A percentile compares a stretch with the other conserved stretches of the same genome.
These are phyloP conservation scores for Sepiola atlantica DNA, from an alignment of 2,888 invertebrate species.

Conservation along the genomic window DNA sequence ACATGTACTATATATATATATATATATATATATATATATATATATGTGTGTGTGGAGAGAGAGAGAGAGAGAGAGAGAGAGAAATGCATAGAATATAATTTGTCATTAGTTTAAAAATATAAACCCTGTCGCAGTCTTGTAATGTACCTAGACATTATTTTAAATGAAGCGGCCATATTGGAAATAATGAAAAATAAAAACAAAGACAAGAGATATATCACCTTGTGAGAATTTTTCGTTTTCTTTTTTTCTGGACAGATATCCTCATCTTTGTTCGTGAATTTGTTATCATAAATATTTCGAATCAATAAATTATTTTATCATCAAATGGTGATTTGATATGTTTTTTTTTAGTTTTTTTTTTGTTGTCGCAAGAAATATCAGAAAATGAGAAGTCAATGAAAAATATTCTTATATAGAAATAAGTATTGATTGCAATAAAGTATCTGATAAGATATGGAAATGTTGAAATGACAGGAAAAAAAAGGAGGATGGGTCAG, in stretches of 20 bases:
- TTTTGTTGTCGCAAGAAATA: not conserved
- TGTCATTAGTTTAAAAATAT: not conserved
- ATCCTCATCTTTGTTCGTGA: not conserved
- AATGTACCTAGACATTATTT: not conserved
- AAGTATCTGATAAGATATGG: not conserved
- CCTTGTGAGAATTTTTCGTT: not conserved
- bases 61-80: too few species aligned
- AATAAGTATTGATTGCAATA: not conserved
- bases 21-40: not conserved
- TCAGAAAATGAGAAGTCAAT: not conserved
- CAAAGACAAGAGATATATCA: not conserved
- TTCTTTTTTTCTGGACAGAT: not conserved
- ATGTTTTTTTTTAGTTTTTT: not conserved
- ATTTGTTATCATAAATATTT: not conserved
- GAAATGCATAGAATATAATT: not conserved
- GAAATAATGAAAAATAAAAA: not conserved
- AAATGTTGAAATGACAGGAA: not conserved
- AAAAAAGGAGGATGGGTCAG: not conserved
- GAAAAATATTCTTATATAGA: not conserved
- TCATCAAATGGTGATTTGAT: not conserved
- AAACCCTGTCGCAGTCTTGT: not conserved
- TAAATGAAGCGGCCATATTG: not conserved
- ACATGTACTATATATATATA: slow-evolving; percentile 36
- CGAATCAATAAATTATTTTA: not conserved
- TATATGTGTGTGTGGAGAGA: too few species aligned